Base-by-base conservation (phyloP, 2,797 vertebrate species). In the Parotocinclus haroldoi region DNA sequence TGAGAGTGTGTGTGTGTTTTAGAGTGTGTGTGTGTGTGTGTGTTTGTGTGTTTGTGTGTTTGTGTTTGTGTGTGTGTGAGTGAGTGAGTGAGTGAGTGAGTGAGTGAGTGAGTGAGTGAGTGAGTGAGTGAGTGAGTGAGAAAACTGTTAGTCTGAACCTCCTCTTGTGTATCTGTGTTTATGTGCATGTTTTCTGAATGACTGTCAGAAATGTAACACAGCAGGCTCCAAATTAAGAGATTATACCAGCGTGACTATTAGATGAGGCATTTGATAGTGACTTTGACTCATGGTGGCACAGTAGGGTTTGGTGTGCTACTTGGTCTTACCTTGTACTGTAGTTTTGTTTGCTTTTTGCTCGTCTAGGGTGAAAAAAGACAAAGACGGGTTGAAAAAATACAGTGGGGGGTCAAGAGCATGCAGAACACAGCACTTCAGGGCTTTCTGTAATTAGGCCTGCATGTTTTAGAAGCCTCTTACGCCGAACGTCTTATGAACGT, bases 221-320 rank as follows among this genome's bases (percentile, higher is more conserved):
- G 76, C 78, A 79, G 68, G 63, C 60, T 60, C 61, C 58, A 39
- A 76, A 70, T 68, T 68, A 54, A 73, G 79, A 78, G 70, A 68
- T 59, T 73, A 74, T 68, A 68, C 74, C 55, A 7, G 63, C n/a
- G 56, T 85, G 84, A 85, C 74, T 82, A 83, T 82, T 63, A 71
- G 40, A 50, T 60, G 62, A 82, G 78, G 76, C 62, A 77, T 87
- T 75, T 69, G 58, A 44, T 69, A 68, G 64, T 66, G 58, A 72
- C 74, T 64, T 49, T 59, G 54, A 27, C 55, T 68, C 46, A 7
- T 63, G 72, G 74, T 73, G 82, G 68, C 14, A 6, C 4, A 9
- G 14, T 12, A 46, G 40, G 54, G 14, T 53, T 27, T 53, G 54
- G 54, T 44, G 48, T 14, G 48, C 16, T 18, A 11, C 39, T 39